Base-by-base conservation (phyloP, 1,140 invertebrate species). In the Drosophila aff. region DNA sequence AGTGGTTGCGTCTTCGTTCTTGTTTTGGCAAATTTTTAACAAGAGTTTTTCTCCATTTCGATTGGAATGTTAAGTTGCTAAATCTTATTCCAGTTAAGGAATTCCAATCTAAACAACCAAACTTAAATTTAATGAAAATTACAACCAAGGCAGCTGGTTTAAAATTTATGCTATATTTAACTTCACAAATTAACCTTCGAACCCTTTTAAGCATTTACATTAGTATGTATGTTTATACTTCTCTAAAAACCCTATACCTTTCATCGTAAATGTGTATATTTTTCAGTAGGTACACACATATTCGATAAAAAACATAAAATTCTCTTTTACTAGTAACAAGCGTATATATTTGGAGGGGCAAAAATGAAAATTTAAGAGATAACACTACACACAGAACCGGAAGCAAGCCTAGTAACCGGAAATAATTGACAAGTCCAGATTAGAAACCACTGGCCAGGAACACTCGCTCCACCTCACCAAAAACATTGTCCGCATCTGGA, bases 401-500 rank as follows among this genome's bases (percentile, higher is more conserved):
- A 58, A 21, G 55, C 41, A 43, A 36, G 47, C 18, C 33, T 41
- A 76, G 26, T 38, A 71, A 47, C 33, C n/a, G 43, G 31, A 49
- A 47, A n/a, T 40, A 63, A 65, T 43, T 11, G 55, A 57, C 43
- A 82, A 23, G 23, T 26, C 23, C 16, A 31, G 57, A 33, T 43
- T 92, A 59, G 59, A 92, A 92, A 15, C 91, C 91, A 26, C 57
- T 69, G 55, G 66, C 58, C 18, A 79, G 10, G 31, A 92, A 92
- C 2, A 92, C 40, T 0, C 84, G 58, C 38, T 92, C 91, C 40
- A 92, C 91, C 10, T 91, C 94, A 38, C 93, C 77, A 78, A 96
- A 96, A 3, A 99, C 97, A 91, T 96, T 92, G 3, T 97, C 95
- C 2, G 95, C 94, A 21, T 93, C 84, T 40, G 94, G 93, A 80